These are phyloP conservation scores for Drosophila ohnishii DNA, from an alignment of 1,140 invertebrate species.

Conservation along the genomic window DNA sequence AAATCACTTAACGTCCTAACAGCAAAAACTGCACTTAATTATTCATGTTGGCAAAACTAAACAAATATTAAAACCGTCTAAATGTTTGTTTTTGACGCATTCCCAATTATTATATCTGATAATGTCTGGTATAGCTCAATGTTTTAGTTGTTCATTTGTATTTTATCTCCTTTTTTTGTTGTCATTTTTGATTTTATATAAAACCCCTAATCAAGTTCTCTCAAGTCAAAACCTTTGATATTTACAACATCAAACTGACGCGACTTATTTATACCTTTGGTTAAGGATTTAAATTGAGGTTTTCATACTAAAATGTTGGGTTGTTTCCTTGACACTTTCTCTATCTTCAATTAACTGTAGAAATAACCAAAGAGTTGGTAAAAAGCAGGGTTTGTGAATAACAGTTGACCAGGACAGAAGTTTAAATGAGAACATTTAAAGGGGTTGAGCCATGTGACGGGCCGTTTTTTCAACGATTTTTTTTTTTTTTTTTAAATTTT, in stretches of 20 bases:
- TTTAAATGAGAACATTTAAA: background rate
- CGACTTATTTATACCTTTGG: constrained; percentile 2
- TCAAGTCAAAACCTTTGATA: background rate
- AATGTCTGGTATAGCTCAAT: constrained; percentile 13
- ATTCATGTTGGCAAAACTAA: constrained; percentile 38
- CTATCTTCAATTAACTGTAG: background rate
- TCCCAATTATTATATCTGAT: constrained; percentile 14
- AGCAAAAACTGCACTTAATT: constrained; percentile 39
- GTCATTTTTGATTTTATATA: background rate
- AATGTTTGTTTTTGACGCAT: constrained; percentile 16
- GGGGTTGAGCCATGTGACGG: no score
- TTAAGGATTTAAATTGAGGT: background rate
- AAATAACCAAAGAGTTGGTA: background rate
- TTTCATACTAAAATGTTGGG: constrained; percentile 1
- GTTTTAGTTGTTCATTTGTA: constrained; percentile 20
- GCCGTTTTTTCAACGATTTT: no score
- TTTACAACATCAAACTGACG: background rate
- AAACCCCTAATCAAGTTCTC: background rate
- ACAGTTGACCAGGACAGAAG: background rate
- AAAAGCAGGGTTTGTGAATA: background rate
- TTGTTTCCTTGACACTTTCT: background rate
- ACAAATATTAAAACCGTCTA: constrained; percentile 9
- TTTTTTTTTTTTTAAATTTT: no score
- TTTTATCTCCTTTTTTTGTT: background rate
- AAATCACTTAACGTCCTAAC: constrained; percentile 20